Percentiles rank a stretch among this genome's conserved stretches.
phyloP scores from a whole-genome alignment of 2,888 invertebrate genomes.

The Clitarchus hookeri region DNA sequence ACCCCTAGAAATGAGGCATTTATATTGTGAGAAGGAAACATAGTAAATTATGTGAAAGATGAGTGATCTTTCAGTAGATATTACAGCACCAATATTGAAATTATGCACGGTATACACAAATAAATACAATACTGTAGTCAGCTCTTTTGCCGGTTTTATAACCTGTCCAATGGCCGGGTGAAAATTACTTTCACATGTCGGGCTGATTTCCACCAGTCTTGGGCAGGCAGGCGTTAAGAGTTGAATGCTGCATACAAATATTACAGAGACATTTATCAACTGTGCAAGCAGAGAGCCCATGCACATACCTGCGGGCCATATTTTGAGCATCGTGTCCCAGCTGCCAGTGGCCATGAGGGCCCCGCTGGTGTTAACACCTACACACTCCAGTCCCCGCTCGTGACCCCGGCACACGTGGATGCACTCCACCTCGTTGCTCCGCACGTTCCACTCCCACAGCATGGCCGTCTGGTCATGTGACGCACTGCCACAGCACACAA shows the following conservation, averaged over 20 bases:
- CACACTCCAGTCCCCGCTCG: slow-evolving; percentile 87
- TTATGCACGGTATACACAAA: no score
- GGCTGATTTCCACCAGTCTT: neutral
- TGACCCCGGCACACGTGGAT: slow-evolving; percentile 86
- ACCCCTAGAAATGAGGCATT: no score
- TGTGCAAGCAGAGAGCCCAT: no score
- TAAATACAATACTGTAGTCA: no score
- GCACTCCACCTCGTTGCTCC: slow-evolving; percentile 75
- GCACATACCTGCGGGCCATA: slow-evolving; percentile 78
- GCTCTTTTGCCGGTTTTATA: no score
- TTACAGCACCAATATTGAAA: no score
- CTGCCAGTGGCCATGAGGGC: slow-evolving; percentile 80
- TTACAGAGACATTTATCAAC: no score
- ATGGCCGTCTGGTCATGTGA: slow-evolving; percentile 92
- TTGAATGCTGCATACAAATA: slow-evolving; percentile 46
- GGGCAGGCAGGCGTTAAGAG: slow-evolving; percentile 33
- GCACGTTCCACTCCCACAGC: slow-evolving; percentile 86
- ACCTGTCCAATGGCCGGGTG: no score
- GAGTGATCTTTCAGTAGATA: no score
- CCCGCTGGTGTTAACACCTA: slow-evolving; percentile 73
- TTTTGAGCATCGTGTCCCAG: slow-evolving; percentile 90
- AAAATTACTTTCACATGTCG: no score
- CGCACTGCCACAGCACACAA: slow-evolving; percentile 59
- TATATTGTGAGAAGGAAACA: no score
- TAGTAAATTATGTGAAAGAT: no score